Conservation (phyloP, 37 sponge, comb jelly and placozoan genomes). For the Theonella swinhoei region DNA sequence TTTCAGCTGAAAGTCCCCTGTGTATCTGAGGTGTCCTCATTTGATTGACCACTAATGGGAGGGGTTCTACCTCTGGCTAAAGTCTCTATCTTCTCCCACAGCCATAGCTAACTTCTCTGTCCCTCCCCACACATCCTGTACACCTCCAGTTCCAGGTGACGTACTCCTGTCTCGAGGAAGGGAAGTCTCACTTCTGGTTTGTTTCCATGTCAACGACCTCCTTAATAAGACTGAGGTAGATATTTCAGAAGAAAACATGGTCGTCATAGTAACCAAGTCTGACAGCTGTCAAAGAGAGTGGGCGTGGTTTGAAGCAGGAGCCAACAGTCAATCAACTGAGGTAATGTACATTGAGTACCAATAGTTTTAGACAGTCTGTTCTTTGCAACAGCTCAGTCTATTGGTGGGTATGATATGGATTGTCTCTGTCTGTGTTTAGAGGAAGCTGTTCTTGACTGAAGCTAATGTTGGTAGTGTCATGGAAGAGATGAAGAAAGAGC, state of each 20-base stretch:
- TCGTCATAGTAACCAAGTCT: neutral
- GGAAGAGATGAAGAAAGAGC: neutral
- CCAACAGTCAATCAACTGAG: no score
- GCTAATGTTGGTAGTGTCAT: slow-evolving; percentile 32
- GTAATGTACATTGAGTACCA: no score
- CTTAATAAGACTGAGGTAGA: neutral
- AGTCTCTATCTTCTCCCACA: no score
- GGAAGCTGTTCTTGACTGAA: slow-evolving; percentile 53
- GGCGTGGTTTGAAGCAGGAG: neutral
- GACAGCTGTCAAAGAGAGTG: neutral
- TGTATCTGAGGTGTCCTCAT: neutral
- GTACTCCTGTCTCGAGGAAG: no score
- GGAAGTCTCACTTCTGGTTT: neutral
- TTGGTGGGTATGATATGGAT: no score
- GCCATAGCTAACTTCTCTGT: no score
- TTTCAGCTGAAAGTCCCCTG: no score
- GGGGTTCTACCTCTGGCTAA: no score
- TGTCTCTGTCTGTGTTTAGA: slow-evolving; percentile 2
- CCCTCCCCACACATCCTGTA: no score
- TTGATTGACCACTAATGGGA: no score
- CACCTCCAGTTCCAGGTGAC: neutral
- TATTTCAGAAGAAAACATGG: neutral
- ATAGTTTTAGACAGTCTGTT: no score
- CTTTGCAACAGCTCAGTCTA: no score
- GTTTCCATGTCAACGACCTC: neutral